Base-by-base conservation (phyloP, 1,140 invertebrate species). In the Cataglyphis hispanica region DNA sequence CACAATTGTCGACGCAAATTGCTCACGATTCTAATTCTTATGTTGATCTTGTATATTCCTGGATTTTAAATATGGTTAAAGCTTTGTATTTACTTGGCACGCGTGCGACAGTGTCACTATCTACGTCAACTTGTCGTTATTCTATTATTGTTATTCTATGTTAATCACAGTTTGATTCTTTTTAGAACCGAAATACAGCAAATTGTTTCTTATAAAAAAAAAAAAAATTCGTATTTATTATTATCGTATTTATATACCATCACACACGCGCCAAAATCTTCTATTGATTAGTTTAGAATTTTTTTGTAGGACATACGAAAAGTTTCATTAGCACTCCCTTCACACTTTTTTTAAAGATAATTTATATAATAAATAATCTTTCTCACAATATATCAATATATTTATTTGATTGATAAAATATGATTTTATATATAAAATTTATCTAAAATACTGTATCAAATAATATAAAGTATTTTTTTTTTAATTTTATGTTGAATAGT, bases 151-250 rank as follows among this genome's bases (percentile, higher is more conserved):
- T 91, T 92, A 87, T 81, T 89, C 80, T 86, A 87, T 87, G 89
- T 93, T 89, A 86, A 69, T 85, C 70, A 89, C 67, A 89, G 67
- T 91, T 92, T 92, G 84, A 87, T 91, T 77, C 75, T 90, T 75
- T 91, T 88, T 80, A 76, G 87, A 88, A 87, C 46, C 80, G 80
- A 93, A 92, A 93, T 93, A 92, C 86, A 92, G 81, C 69, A 92
- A 70, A 90, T 89, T 88, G 86, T 92, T 92, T 93, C 90, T 90
- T 91, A 91, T 46, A 74, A 46, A 60, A 60, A 27, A 53, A 50
- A 53, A 1, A 46, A 16, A n/a, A 31, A 31, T 31, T 31, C 31
- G 50, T 70, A 46, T 72, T 81, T 83, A 83, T 72, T 83, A 72
- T n/a, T 2, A 53, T 22, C 27, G 16, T 67, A 27, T 40, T 61